These are phyloP conservation scores for Psittacus erithacus DNA, from an alignment of 2,113 vertebrate species.

Conservation along the genomic window DNA sequence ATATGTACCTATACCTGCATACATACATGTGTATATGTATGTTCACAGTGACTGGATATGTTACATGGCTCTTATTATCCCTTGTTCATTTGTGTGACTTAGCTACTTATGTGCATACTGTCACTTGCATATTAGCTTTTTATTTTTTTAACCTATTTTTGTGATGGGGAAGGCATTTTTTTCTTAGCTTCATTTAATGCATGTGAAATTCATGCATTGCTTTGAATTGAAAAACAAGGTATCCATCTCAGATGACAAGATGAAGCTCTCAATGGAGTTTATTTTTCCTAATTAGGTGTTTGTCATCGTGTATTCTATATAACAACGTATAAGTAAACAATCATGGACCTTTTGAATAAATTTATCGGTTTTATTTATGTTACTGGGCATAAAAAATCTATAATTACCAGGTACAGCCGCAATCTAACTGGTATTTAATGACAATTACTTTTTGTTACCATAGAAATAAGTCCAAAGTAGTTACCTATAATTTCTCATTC, in stretches of 20 bases:
- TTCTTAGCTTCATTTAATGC: not conserved
- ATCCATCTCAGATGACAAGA: conserved; percentile 61
- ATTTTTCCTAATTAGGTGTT: conserved; percentile 79
- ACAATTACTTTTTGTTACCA: conserved; percentile 87
- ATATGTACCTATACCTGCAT: not conserved
- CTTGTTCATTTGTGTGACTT: not conserved
- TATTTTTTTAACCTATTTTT: not conserved
- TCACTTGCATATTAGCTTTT: not conserved
- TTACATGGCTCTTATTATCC: not conserved
- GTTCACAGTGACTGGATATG: not conserved
- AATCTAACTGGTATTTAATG: conserved; percentile 83
- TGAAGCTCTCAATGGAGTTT: conserved; percentile 62
- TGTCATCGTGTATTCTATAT: conserved; percentile 71
- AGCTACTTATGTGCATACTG: not conserved
- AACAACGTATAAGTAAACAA: conserved; percentile 75
- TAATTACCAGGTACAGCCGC: conserved; percentile 82
- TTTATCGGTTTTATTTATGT: conserved; percentile 84
- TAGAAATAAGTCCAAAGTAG: conserved; percentile 83
- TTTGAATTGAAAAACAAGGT: conserved; percentile 26
- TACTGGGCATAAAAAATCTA: conserved; percentile 79
- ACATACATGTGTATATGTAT: fast-evolving
- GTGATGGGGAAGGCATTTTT: not conserved
- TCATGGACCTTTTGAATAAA: conserved; percentile 78
- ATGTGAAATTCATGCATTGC: not conserved
- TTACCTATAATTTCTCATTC: conserved; percentile 85